Base-by-base conservation (phyloP, 2,888 invertebrate genomes). In the Scelioninae gen. 2 region DNA sequence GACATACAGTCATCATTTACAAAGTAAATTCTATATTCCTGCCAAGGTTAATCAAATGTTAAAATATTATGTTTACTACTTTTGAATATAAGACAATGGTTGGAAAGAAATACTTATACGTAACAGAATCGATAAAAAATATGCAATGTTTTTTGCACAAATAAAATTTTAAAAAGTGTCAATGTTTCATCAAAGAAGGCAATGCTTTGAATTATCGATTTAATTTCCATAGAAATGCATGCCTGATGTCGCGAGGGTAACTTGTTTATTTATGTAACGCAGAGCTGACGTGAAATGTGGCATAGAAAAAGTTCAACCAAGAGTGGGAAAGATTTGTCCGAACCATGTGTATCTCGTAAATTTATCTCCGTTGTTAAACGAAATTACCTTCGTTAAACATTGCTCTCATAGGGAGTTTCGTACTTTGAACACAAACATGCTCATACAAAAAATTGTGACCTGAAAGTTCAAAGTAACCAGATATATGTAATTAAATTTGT, bases 261-360 rank as follows among this genome's bases (percentile, higher is more conserved):
- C 55, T 55, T 39, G 55, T 48, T 63, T 63, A 68, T 68, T 68
- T 68, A 58, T 68, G 58, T 52, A 58, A 61, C 50, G 19, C 52
- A 3, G 13, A 28, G 37, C 46, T 35, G 68, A 60, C 68, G 60
- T 68, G 45, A 68, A 68, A 53, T 68, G 67, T 57, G 31, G 50
- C 45, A 52, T 25, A 58, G 67, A 68, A 68, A 68, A 68, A 58
- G 55, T 58, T 68, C 25, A 52, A 13, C 43, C 48, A 22, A 35
- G 37, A 46, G 33, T 55, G 46, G 33, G 57, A 57, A 65, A 58
- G 57, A 60, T 60, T 68, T 58, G 58, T 45, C 60, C 52, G 41
- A 60, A 52, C 33, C 68, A 60, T 60, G 45, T 52, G 68, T 43
- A 60, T 57, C 22, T 60, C 60, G 52, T 68, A 68, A 68, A 58